Evolutionary conservation across 2,113 vertebrate genomes (phyloP), one percentile per base, ranked within the genome.

Genomic region (Nematolebias whitei): DNA sequence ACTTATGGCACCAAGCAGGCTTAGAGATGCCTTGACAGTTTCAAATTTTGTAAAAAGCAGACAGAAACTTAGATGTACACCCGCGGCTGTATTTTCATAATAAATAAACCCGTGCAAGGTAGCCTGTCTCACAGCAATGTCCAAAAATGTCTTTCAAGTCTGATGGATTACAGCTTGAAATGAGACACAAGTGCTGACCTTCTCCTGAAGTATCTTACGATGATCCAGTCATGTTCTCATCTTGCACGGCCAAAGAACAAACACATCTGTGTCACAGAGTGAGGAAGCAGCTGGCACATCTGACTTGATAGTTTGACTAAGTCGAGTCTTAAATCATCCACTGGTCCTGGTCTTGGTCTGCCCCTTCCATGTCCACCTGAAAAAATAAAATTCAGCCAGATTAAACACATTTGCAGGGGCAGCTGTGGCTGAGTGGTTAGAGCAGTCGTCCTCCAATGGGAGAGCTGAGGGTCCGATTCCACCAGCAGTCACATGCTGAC

Each of bases 341-440:
- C 78, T 99, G 97, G 86, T 98, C 97, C 84, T 98, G 96, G 73
- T 99, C 96, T 83, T 97, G 97, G 60, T 98, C 96, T 4, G 95
- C 90, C 60, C 96, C 97, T 78, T 98, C 97, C 95, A 98, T 98
- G 81, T 98, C 96, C 89, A 98, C 96, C 97, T 98, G 73, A 67
- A 15, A 59, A 41, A 24, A 66, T 12, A 82, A 60, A 70, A 16
- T 5, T 70, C 9, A 72, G 8, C 1, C 19, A 54, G 9, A 80
- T 66, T 54, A 61, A 66, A 22, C 6, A n/a, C n/a, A n/a, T n/a
- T n/a, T n/a, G n/a, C n/a, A n/a, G n/a, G n/a, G n/a, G n/a, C n/a
- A n/a, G n/a, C n/a, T n/a, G n/a, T n/a, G n/a, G n/a, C n/a, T n/a
- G n/a, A n/a, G n/a, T n/a, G n/a, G n/a, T n/a, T n/a, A n/a, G n/a